Percentiles rank a stretch among this genome's conserved stretches.
Conservation (phyloP, 2,113 vertebrate genomes). For the Ifrita kowaldi region DNA sequence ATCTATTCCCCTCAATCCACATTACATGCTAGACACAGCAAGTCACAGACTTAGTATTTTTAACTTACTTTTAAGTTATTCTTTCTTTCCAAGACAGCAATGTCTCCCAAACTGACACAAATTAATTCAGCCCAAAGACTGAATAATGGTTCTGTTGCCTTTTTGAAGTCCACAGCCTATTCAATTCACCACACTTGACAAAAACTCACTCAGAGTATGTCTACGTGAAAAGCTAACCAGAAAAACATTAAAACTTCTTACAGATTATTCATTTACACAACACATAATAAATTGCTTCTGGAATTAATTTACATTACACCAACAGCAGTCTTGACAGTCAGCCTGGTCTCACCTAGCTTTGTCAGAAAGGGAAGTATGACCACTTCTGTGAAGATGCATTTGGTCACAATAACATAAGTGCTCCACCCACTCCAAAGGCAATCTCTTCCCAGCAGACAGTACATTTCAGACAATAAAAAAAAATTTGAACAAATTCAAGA, state of each 20-base stretch:
- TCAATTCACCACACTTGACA: background rate
- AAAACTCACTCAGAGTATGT: background rate
- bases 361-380: background rate
- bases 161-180: background rate
- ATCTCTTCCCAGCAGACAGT: background rate
- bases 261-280: background rate
- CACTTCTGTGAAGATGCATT: background rate
- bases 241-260: background rate
- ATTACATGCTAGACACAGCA: background rate
- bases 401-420: background rate
- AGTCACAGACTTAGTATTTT: background rate
- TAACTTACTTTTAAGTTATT: background rate
- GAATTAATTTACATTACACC: background rate
- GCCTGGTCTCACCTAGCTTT: background rate
- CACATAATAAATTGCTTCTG: background rate
- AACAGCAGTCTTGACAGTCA: background rate
- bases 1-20: background rate
- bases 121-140: background rate
- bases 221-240: background rate
- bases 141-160: background rate
- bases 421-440: background rate
- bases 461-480: background rate
- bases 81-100: background rate
- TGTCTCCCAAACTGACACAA: background rate
- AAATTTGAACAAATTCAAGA: background rate